Evolutionary conservation across 2,888 invertebrate genomes (phyloP).

Genomic region (Cryptus armator): DNA sequence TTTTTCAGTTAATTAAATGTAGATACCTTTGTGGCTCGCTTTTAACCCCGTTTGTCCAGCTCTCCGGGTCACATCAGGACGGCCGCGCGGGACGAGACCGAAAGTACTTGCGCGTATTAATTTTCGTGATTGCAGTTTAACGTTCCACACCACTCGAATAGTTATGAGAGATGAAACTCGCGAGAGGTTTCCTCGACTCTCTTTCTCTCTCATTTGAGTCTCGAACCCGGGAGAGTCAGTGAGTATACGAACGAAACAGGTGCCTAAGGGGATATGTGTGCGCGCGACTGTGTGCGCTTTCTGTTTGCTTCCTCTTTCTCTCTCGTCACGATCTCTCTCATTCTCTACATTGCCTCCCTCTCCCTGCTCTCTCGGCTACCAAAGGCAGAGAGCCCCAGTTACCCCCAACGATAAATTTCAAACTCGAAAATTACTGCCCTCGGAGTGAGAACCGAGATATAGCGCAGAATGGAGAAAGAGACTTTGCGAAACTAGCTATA

Average conservation of each 20-base stretch:
- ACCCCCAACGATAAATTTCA: conserved; percentile 66
- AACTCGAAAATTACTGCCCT: conserved; percentile 69
- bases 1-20: conserved; percentile 70
- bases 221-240: neutral
- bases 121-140: conserved; percentile 73
- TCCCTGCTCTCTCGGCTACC: neutral
- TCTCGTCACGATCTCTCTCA: conserved; percentile 36
- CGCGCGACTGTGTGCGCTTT: neutral
- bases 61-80: neutral
- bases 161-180: conserved; percentile 70
- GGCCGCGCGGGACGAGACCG: neutral
- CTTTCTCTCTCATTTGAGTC: neutral
- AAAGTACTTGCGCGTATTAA: conserved; percentile 67
- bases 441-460: conserved; percentile 28
- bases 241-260: conserved; percentile 37
- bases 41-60: conserved; percentile 35
- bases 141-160: conserved; percentile 70
- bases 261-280: conserved; percentile 14
- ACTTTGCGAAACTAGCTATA: conserved; percentile 41
- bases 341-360: conserved; percentile 4
- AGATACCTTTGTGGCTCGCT: conserved; percentile 57
- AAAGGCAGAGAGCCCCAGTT: conserved; percentile 40
- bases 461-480: conserved; percentile 11
- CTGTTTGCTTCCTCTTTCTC: conserved; percentile 33
- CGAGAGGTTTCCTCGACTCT: conserved; percentile 24